These are phyloP conservation scores for Caenorhabditis remanei DNA, from an alignment of 1,140 invertebrate genomes.

Conservation along the genomic window DNA sequence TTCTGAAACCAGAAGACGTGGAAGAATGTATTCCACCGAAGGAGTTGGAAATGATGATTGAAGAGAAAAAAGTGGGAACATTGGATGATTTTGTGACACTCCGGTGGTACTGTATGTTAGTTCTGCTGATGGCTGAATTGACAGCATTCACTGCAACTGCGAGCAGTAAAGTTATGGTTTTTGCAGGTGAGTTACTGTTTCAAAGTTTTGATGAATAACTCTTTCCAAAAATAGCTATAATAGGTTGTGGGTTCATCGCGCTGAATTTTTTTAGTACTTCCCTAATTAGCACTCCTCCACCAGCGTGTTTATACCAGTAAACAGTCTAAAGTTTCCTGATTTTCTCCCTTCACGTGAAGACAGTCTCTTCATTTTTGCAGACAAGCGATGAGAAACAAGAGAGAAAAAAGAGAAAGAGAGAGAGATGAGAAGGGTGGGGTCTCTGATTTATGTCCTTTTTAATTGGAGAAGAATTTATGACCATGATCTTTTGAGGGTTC, in stretches of 20 bases:
- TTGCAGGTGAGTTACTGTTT: constrained; percentile 54
- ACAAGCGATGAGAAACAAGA: neutral
- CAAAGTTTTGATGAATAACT: neutral
- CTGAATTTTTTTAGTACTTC: too few relatives aligned
- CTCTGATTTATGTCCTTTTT: too few relatives aligned
- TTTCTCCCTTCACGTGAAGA: neutral
- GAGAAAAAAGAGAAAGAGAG: too few relatives aligned
- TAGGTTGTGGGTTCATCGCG: too few relatives aligned
- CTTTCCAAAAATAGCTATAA: too few relatives aligned
- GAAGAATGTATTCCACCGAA: neutral
- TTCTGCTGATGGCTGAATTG: constrained; percentile 55
- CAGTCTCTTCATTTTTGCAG: neutral
- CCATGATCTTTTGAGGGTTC: too few relatives aligned
- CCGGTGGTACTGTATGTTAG: constrained; percentile 52
- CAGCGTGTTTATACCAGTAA: too few relatives aligned
- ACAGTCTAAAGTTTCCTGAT: too few relatives aligned
- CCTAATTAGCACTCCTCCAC: too few relatives aligned
- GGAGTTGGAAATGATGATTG: neutral
- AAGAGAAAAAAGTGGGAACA: neutral
- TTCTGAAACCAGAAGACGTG: neutral
- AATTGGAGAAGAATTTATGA: too few relatives aligned
- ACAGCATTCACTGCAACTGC: constrained; percentile 54
- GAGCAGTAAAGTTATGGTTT: constrained; percentile 62
- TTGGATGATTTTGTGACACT: constrained; percentile 61
- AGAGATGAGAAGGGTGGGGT: neutral